Percentiles rank a stretch among this genome's conserved stretches.
Conservation (phyloP, 2,797 vertebrate species). For the Vireo griseus region DNA sequence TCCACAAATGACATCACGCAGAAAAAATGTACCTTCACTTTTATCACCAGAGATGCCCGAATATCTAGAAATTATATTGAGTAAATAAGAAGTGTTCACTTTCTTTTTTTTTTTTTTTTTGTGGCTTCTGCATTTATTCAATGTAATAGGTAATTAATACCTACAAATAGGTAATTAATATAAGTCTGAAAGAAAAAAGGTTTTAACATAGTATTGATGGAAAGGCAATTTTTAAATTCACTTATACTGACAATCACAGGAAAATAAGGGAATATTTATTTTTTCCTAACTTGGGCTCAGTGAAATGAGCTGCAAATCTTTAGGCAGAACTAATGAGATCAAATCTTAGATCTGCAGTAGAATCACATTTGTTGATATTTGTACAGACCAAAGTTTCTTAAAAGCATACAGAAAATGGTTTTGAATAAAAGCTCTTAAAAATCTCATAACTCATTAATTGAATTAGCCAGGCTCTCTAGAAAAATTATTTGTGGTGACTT, state of each 20-base stretch:
- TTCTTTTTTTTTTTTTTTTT: background rate
- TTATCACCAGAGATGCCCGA: background rate
- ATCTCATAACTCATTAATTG: background rate
- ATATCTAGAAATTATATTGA: background rate
- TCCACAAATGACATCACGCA: background rate
- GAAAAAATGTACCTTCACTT: background rate
- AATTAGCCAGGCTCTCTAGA: background rate
- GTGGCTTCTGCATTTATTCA: background rate
- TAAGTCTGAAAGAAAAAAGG: background rate
- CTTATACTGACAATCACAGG: background rate
- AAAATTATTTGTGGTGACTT: conserved; percentile 8
- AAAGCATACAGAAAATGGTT: background rate
- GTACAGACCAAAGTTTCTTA: background rate
- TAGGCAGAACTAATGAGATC: background rate
- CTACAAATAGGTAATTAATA: background rate
- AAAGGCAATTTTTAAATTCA: background rate
- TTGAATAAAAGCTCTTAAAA: background rate
- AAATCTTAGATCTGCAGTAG: background rate
- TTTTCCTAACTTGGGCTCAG: background rate
- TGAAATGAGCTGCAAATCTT: background rate
- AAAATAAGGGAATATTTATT: background rate
- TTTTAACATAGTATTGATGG: background rate
- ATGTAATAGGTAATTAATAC: background rate
- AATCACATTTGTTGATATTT: background rate
- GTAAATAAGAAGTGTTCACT: background rate